Evolutionary conservation across 2,797 vertebrate genomes (phyloP), one percentile per base, ranked within the genome.

Genomic region (Trichosurus vulpecula): DNA sequence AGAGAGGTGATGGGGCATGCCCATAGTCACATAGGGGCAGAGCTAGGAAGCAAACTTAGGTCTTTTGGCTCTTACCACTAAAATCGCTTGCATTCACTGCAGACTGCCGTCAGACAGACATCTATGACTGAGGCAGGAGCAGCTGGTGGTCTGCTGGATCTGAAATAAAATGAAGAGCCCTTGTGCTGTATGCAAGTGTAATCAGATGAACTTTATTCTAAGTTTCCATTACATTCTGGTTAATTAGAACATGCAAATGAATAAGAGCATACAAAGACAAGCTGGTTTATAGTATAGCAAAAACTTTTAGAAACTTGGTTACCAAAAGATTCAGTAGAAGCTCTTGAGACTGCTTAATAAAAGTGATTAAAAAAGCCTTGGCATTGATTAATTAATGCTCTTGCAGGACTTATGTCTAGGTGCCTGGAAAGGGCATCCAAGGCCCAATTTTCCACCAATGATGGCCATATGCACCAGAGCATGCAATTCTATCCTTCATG

Each of bases 121-220:
- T 47, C 41, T 81, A 10, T 47, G 74, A 81, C n/a, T 74, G 41
- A 54, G 41, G 35, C 27, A 92, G 35, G 16, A 57, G 56, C 29
- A 9, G 6, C n/a, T 66, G 56, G 54, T 53, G 56, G 30, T 87
- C 14, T 61, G 25, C 30, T 31, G 19, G 31, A 94, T 10, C 93
- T n/a, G 95, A 95, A 95, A 97, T 93, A 30, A 96, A 56, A 94
- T 95, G 31, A 56, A 29, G 57, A 93, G 96, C 35, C 52, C 93
- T 53, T 4, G 19, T 93, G 87, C 41, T 90, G 57, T 27, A 93
- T 93, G 92, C 41, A 95, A 93, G 93, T 55, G 57, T 54, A 96
- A 96, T 96, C 90, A 97, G 92, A 96, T 47, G 56, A 0, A 13
- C 93, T 98, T 99, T 98, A 98, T 98, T 98, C 98, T 57, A 95